Evolutionary conservation across 2,113 vertebrate genomes (phyloP).

Genomic region (Anoura caudifer): DNA sequence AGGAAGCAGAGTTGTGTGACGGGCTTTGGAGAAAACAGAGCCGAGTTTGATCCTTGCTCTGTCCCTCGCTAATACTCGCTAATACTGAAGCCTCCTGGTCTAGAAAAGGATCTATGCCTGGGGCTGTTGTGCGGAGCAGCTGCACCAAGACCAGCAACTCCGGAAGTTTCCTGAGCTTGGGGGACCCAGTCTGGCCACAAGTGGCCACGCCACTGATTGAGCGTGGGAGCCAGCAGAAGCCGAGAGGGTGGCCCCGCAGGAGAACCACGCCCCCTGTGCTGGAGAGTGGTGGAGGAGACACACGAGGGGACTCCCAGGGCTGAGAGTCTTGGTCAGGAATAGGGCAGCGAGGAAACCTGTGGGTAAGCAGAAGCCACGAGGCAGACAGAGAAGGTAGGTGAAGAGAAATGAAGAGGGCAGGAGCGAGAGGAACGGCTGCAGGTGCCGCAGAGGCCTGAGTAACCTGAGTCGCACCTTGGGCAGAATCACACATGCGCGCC

Average conservation of each 20-base stretch:
- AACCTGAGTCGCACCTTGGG: not conserved
- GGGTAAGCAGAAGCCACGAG: not conserved
- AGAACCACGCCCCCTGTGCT: not conserved
- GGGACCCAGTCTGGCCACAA: not conserved
- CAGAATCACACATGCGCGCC: not conserved
- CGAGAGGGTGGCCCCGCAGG: not conserved
- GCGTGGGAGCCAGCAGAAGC: not conserved
- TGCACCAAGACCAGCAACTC: no score
- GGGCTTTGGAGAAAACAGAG: not conserved
- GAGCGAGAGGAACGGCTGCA: not conserved
- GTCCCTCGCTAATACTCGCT: not conserved
- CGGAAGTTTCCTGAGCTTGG: not conserved
- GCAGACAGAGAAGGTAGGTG: not conserved
- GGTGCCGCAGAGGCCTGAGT: not conserved
- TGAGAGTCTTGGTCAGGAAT: not conserved
- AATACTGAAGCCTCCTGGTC: not conserved
- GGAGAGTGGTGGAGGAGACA: fast-evolving
- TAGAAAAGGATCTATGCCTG: no score
- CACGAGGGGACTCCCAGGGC: fast-evolving
- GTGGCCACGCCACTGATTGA: not conserved
- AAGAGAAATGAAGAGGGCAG: fast-evolving
- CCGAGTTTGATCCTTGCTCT: not conserved
- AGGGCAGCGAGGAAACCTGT: not conserved
- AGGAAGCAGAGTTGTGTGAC: not conserved
- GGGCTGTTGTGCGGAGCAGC: not conserved